Percentiles rank a stretch among this genome's conserved stretches.
Conservation (phyloP, 1,140 invertebrate species). For the Drosophila gunungcola region DNA sequence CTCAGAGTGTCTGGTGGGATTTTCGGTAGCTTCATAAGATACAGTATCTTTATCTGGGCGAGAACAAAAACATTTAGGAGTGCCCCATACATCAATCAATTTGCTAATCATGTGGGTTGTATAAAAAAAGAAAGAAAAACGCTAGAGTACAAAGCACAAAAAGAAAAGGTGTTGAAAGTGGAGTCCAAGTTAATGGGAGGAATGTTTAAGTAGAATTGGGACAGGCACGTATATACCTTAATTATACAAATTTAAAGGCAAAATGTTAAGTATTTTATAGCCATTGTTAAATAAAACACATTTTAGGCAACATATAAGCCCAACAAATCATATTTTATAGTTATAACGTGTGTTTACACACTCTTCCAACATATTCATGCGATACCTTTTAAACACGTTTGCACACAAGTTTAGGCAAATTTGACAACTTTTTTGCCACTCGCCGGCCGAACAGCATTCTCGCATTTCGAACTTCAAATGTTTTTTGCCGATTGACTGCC, state of each 20-base stretch:
- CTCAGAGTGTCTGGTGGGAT: constrained; percentile 13
- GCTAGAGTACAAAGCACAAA: constrained; percentile 1
- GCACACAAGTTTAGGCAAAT: constrained; percentile 41
- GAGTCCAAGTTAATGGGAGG: neutral
- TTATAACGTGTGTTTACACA: constrained; percentile 5
- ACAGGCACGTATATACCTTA: too few species aligned
- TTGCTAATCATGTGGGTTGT: constrained; percentile 68
- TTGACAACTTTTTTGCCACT: constrained; percentile 66
- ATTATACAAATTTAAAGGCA: too few species aligned
- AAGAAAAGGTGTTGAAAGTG: constrained; percentile 35
- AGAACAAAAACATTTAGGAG: constrained; percentile 63
- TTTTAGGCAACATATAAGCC: too few species aligned
- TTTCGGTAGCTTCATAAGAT: constrained; percentile 61
- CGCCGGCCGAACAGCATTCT: constrained; percentile 27
- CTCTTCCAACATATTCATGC: constrained; percentile 9
- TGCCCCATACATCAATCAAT: constrained; percentile 75
- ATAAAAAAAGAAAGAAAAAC: constrained; percentile 17
- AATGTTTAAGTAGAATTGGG: constrained; percentile 2
- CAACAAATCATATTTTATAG: neutral
- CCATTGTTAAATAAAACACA: too few species aligned
- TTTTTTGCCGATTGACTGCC: constrained; percentile 47
- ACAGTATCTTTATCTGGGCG: constrained; percentile 31
- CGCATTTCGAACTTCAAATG: constrained; percentile 55
- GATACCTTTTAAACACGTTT: constrained; percentile 18
- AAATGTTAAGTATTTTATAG: neutral